These are phyloP conservation scores for Peromyscus leucopus DNA, from an alignment of 2,113 vertebrate species.

Conservation along the genomic window DNA sequence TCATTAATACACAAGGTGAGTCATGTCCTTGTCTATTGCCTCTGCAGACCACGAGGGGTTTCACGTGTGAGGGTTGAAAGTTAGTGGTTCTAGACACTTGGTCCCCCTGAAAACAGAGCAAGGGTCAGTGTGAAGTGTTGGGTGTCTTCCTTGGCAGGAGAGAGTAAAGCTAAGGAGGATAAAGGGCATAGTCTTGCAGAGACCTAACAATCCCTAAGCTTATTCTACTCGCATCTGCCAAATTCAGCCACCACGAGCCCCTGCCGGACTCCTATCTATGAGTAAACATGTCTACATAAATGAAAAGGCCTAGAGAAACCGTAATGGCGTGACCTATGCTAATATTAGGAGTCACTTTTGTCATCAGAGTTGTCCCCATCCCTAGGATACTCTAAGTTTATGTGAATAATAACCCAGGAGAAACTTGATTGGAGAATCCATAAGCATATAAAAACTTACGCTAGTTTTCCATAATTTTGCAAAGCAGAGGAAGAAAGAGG, in stretches of 20 bases:
- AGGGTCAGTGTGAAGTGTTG: neutral
- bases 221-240: neutral
- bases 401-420: neutral
- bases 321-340: neutral
- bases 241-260: neutral
- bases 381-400: neutral
- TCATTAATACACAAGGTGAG: neutral
- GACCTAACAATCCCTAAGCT: neutral
- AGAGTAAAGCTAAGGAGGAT: neutral
- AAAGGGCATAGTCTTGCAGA: neutral
- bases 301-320: neutral
- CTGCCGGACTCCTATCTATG: neutral
- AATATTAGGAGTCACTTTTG: conserved; percentile 17
- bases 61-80: too few species aligned
- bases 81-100: neutral
- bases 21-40: neutral
- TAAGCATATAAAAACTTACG: neutral
- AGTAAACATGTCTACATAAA: neutral
- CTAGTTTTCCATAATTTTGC: neutral
- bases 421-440: neutral
- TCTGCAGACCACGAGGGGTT: neutral
- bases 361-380: neutral
- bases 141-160: neutral
- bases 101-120: neutral
- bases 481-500: neutral